Evolutionary conservation across 1,140 invertebrate genomes (phyloP).

Genomic region (Wiebesia pumilae): DNA sequence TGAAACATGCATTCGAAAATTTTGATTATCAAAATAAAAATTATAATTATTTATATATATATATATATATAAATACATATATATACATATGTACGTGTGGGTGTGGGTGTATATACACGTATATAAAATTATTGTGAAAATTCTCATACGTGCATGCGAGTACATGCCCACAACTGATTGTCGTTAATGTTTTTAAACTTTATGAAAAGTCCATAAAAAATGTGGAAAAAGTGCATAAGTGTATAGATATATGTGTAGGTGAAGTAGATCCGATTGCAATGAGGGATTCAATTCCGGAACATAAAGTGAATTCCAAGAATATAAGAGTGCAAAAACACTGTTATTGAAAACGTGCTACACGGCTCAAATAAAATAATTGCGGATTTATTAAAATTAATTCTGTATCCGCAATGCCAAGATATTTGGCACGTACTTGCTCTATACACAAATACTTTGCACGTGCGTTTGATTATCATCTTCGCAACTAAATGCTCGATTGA

Average conservation of each 20-base stretch:
- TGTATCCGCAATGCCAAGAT: constrained; percentile 13
- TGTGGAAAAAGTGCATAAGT: constrained; percentile 36
- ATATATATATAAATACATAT: no score
- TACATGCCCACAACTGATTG: constrained; percentile 62
- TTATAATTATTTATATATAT: constrained; percentile 39
- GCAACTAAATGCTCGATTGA: constrained; percentile 30
- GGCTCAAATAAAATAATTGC: constrained; percentile 5
- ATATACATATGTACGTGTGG: no score
- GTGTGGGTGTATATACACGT: no score
- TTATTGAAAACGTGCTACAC: constrained; percentile 20
- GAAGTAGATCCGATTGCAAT: constrained; percentile 43
- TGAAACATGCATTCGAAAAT: constrained; percentile 15
- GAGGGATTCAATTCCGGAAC: constrained; percentile 31
- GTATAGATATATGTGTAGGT: constrained; percentile 40
- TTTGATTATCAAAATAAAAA: constrained; percentile 13
- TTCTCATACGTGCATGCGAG: constrained; percentile 42
- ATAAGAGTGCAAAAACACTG: constrained; percentile 25
- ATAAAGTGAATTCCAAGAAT: constrained; percentile 30
- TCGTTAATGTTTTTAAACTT: constrained; percentile 72
- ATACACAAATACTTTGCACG: not conserved
- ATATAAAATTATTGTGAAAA: no score
- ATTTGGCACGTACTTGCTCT: constrained; percentile 24
- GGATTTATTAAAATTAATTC: constrained; percentile 1
- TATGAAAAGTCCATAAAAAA: constrained; percentile 60
- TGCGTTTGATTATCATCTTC: constrained; percentile 16